A percentile compares a stretch with the other conserved stretches of the same genome.
Evolutionary conservation across 2,888 invertebrate species (phyloP).

Genomic region (Luperina testacea): DNA sequence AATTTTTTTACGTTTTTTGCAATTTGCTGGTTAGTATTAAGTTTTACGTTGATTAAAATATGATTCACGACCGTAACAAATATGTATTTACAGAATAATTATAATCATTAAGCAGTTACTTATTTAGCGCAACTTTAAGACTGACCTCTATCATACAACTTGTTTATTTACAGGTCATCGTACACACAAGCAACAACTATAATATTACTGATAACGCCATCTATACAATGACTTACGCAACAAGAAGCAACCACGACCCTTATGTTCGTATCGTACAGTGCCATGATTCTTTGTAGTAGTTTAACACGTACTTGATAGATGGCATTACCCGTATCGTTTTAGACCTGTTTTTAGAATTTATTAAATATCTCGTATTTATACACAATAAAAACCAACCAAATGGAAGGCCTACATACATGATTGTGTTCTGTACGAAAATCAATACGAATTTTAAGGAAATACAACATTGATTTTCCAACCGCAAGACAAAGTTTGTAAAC

Average conservation of each 20-base stretch:
- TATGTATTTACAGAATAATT: too few relatives aligned
- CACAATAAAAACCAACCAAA: neutral
- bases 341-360: neutral
- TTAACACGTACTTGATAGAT: constrained; percentile 41
- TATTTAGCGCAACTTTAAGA: too few relatives aligned
- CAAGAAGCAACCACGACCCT: neutral
- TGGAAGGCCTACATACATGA: neutral
- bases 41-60: too few relatives aligned
- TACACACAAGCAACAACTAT: neutral
- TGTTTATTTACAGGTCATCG: too few relatives aligned
- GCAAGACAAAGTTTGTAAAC: constrained; percentile 15
- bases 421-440: neutral
- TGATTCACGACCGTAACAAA: too few relatives aligned
- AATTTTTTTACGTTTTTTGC: too few relatives aligned
- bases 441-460: constrained; percentile 1
- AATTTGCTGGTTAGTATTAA: too few relatives aligned
- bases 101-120: too few relatives aligned
- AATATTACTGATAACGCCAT: constrained; percentile 59
- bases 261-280: constrained; percentile 40
- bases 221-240: constrained; percentile 34
- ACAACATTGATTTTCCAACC: constrained; percentile 1
- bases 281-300: constrained; percentile 48
- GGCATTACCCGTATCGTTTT: neutral
- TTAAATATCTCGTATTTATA: neutral
- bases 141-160: too few relatives aligned